These are phyloP conservation scores for Aspidiotus rigidus DNA, from an alignment of 2,888 invertebrate species.

Conservation along the genomic window DNA sequence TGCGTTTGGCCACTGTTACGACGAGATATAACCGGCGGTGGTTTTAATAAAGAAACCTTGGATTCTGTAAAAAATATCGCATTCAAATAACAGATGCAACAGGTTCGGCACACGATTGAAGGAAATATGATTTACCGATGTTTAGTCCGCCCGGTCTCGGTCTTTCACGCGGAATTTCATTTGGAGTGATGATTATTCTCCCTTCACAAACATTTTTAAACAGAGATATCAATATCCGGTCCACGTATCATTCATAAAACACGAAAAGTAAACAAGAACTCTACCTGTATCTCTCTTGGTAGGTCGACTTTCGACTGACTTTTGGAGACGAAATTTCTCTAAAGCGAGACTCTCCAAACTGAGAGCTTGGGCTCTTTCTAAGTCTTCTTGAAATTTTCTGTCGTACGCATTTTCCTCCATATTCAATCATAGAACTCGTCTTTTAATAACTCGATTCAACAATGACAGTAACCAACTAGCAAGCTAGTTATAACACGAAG, in stretches of 20 bases:
- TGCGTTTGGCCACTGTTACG: constrained; percentile 37
- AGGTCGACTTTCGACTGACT: constrained; percentile 42
- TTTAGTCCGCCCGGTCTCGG: constrained; percentile 52
- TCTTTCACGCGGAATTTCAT: constrained; percentile 45
- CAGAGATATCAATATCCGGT: background rate
- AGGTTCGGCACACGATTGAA: constrained; percentile 12
- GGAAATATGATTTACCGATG: constrained; percentile 40
- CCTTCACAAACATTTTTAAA: background rate
- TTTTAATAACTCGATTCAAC: too few relatives aligned
- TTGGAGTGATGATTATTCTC: constrained; percentile 40
- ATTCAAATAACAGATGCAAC: background rate
- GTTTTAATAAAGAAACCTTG: constrained; percentile 36
- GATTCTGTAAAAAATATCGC: too few relatives aligned
- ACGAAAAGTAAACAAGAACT: background rate
- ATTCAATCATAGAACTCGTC: background rate
- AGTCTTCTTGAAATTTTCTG: constrained; percentile 71
- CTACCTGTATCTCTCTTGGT: constrained; percentile 24
- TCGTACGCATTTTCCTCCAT: constrained; percentile 44
- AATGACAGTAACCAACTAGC: too few relatives aligned
- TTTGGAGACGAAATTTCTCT: constrained; percentile 68
- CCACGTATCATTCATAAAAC: background rate
- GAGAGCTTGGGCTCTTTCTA: constrained; percentile 77
- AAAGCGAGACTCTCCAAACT: constrained; percentile 77
- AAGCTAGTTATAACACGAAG: too few relatives aligned
- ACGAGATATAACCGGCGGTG: constrained; percentile 40